A percentile compares a stretch with the other conserved stretches of the same genome.
phyloP scores from a whole-genome alignment of 2,888 invertebrate species.

The Agonopterix heracliana region DNA sequence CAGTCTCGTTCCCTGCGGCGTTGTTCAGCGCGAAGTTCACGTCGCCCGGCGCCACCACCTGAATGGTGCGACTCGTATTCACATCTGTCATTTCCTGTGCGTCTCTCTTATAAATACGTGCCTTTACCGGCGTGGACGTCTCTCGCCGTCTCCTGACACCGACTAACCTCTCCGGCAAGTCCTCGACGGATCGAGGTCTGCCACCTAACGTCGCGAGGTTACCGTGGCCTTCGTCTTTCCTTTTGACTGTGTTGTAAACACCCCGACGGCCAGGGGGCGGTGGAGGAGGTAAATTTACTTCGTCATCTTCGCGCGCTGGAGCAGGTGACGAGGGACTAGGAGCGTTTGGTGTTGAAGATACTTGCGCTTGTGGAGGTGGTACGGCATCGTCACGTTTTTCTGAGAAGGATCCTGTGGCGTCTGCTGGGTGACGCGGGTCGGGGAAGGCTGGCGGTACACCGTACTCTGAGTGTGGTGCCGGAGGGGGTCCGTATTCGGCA shows the following conservation, averaged over 20 bases:
- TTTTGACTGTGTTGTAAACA: constrained; percentile 89
- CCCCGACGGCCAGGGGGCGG: constrained; percentile 88
- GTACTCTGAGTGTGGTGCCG: constrained; percentile 79
- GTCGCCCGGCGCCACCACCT: constrained; percentile 95
- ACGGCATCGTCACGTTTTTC: constrained; percentile 88
- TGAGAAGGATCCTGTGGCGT: constrained; percentile 88
- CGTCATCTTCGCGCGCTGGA: constrained; percentile 73
- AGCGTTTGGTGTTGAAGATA: constrained; percentile 82
- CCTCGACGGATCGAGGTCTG: constrained; percentile 91
- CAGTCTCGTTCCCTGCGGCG: constrained; percentile 87
- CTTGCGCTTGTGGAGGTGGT: constrained; percentile 88
- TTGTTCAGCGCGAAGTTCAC: constrained; percentile 92
- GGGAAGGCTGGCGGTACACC: constrained; percentile 88
- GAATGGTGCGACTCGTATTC: constrained; percentile 91
- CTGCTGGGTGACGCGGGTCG: constrained; percentile 91
- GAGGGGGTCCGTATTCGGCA: constrained; percentile 83
- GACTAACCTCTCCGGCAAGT: constrained; percentile 85
- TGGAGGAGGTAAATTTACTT: constrained; percentile 88
- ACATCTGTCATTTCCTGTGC: constrained; percentile 95
- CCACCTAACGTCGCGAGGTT: constrained; percentile 89
- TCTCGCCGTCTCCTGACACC: constrained; percentile 82
- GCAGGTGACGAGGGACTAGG: constrained; percentile 73
- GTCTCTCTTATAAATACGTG: constrained; percentile 88
- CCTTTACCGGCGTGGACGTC: constrained; percentile 74
- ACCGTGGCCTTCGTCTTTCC: constrained; percentile 85